These are phyloP conservation scores for Nymphicus hollandicus DNA, from an alignment of 2,113 vertebrate genomes.

Conservation along the genomic window DNA sequence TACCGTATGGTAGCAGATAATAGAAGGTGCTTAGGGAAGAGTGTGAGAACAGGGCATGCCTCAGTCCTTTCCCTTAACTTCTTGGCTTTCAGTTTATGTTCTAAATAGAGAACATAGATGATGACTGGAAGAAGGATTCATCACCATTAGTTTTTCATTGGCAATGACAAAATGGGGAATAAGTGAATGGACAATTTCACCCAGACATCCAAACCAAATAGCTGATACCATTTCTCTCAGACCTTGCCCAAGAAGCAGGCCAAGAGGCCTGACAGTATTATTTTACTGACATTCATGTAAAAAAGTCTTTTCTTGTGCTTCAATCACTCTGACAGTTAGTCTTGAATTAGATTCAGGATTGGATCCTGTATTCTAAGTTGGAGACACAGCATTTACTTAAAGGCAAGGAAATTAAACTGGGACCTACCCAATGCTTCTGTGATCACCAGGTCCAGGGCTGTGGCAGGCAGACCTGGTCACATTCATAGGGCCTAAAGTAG, in stretches of 20 bases:
- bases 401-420: background rate
- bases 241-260: background rate
- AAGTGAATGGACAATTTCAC: background rate
- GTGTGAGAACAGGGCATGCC: background rate
- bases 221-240: background rate
- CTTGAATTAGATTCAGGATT: background rate
- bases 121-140: background rate
- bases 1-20: background rate
- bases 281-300: background rate
- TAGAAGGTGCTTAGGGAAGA: background rate
- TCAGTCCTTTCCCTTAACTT: background rate
- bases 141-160: background rate
- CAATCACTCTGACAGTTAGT: background rate
- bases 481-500: background rate
- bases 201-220: background rate
- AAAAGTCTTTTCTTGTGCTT: background rate
- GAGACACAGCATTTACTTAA: background rate
- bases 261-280: background rate
- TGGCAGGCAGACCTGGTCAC: background rate
- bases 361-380: background rate
- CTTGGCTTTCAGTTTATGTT: background rate
- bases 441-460: background rate
- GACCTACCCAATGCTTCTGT: background rate
- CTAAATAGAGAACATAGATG: background rate
- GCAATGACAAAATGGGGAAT: background rate